Evolutionary conservation across 2,888 invertebrate genomes (phyloP).

Genomic region (Patella caerulea): DNA sequence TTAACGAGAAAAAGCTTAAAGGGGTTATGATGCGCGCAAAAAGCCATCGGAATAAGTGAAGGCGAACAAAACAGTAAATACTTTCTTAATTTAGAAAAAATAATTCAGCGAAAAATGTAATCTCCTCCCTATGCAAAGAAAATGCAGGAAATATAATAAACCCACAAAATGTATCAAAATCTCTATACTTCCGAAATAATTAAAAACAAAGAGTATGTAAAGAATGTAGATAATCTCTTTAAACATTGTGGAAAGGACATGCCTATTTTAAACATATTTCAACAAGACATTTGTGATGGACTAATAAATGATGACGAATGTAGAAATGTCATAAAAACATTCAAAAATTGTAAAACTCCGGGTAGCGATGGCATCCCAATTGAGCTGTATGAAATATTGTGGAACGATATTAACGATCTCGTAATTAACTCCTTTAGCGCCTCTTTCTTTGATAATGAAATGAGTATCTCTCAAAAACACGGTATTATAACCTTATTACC

Average conservation of each 20-base stretch:
- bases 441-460: not conserved
- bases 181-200: conserved; percentile 15
- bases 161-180: conserved; percentile 13
- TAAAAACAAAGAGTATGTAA: not conserved
- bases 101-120: not conserved
- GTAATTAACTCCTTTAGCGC: conserved; percentile 9
- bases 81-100: not conserved
- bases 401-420: not conserved
- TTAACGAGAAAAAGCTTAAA: too few species aligned
- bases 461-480: conserved; percentile 12
- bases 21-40: not conserved
- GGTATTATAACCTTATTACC: conserved; percentile 18
- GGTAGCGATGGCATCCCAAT: conserved; percentile 19
- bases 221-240: conserved; percentile 1
- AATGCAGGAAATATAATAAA: not conserved
- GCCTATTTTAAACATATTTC: not conserved
- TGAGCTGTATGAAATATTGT: conserved; percentile 21
- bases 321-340: conserved; percentile 7
- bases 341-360: conserved; percentile 18
- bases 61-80: too few species aligned
- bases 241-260: not conserved
- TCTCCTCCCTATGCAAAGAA: not conserved
- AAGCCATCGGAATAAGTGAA: too few species aligned
- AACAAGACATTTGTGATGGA: not conserved
- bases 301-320: conserved; percentile 15